phyloP scores from a whole-genome alignment of 1,140 invertebrate genomes.

The Trichogramma pretiosum region DNA sequence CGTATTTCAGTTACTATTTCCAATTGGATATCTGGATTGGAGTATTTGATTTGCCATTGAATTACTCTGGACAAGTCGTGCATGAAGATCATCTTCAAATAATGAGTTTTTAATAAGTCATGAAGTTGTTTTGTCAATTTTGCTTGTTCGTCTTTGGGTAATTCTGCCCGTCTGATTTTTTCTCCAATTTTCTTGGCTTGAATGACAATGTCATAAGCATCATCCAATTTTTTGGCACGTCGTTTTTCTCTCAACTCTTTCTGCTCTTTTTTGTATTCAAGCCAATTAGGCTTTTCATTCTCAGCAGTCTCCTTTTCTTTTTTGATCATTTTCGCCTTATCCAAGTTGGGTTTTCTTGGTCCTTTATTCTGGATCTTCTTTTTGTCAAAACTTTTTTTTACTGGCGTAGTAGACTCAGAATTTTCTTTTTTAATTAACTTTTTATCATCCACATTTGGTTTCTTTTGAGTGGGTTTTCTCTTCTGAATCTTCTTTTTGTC shows the following conservation, averaged over 20 bases:
- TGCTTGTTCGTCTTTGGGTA: constrained; percentile 49
- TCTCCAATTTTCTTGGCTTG: constrained; percentile 72
- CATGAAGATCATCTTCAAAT: constrained; percentile 65
- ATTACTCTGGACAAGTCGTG: constrained; percentile 85
- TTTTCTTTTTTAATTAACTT: too few relatives aligned
- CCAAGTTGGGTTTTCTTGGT: constrained; percentile 16
- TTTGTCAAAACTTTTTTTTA: too few relatives aligned
- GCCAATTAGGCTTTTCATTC: constrained; percentile 60
- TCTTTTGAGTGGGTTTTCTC: too few relatives aligned
- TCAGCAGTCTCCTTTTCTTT: neutral
- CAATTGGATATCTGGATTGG: constrained; percentile 56
- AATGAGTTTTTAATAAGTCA: constrained; percentile 60
- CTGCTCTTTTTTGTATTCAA: constrained; percentile 62
- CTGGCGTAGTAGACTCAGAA: too few relatives aligned
- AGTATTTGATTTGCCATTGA: constrained; percentile 76
- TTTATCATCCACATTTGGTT: too few relatives aligned
- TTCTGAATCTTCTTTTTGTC: too few relatives aligned
- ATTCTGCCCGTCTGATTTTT: constrained; percentile 56
- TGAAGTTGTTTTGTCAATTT: constrained; percentile 65
- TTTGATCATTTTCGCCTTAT: constrained; percentile 15
- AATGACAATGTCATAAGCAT: constrained; percentile 59
- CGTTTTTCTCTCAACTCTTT: constrained; percentile 57
- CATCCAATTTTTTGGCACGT: constrained; percentile 48
- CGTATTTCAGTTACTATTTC: constrained; percentile 67
- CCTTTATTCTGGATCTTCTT: too few relatives aligned